These are phyloP conservation scores for Fragum whitleyi DNA, from an alignment of 2,888 invertebrate species.

Conservation along the genomic window DNA sequence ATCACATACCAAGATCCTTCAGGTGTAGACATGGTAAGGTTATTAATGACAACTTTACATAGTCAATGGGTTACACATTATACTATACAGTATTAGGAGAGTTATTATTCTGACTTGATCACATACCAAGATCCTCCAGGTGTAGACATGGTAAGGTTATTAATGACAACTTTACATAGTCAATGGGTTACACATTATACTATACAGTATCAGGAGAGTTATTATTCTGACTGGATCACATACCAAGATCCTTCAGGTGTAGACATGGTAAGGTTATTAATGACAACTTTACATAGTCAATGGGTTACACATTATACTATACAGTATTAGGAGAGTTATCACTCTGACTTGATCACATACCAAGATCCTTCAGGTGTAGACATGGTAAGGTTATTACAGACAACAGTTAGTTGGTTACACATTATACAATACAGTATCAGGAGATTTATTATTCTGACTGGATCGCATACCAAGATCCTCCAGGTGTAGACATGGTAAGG, in stretches of 20 bases:
- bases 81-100: constrained; percentile 73
- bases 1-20: constrained; percentile 73
- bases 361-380: constrained; percentile 70
- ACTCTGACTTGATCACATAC: constrained; percentile 70
- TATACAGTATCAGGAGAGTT: constrained; percentile 72
- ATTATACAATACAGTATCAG: constrained; percentile 74
- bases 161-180: constrained; percentile 26
- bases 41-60: too few relatives aligned
- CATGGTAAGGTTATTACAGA: constrained; percentile 72
- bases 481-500: constrained; percentile 69
- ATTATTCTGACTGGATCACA: constrained; percentile 67
- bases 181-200: constrained; percentile 76
- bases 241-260: constrained; percentile 73
- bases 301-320: constrained; percentile 75
- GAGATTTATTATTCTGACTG: constrained; percentile 69
- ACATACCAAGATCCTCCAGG: constrained; percentile 74
- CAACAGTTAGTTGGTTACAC: constrained; percentile 72
- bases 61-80: constrained; percentile 71
- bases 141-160: constrained; percentile 66
- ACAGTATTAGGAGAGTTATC: constrained; percentile 71
- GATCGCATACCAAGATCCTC: constrained; percentile 72
- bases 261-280: constrained; percentile 69
- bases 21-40: constrained; percentile 68
- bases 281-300: constrained; percentile 67
- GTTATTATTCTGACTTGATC: constrained; percentile 67